Percentiles rank a stretch among this genome's conserved stretches.
Conservation (phyloP, 2,888 invertebrate species). For the Sphinx pinastri region DNA sequence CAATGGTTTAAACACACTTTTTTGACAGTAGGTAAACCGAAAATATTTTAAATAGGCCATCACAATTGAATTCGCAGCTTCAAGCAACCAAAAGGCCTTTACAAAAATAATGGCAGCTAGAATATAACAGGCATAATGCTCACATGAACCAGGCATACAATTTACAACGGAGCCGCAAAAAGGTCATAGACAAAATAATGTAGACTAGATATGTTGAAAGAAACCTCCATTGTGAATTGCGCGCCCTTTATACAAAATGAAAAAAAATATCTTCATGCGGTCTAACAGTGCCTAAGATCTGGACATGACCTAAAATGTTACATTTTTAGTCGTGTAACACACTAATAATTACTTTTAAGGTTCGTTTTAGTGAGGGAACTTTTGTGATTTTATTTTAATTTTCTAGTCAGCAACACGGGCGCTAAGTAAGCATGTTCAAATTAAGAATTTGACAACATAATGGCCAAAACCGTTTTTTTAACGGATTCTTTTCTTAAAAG, state of each 20-base stretch:
- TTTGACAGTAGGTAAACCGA: no score
- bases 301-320: conserved; percentile 30
- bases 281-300: conserved; percentile 51
- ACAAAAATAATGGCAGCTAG: conserved; percentile 1
- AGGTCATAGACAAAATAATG: neutral
- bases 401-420: conserved; percentile 30
- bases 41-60: no score
- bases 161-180: neutral
- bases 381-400: conserved; percentile 27
- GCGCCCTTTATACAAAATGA: conserved; percentile 36
- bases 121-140: conserved; percentile 18
- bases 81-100: conserved; percentile 17
- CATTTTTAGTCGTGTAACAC: conserved; percentile 31
- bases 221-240: conserved; percentile 15
- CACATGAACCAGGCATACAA: conserved; percentile 8
- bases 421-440: conserved; percentile 14
- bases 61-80: neutral
- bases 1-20: no score
- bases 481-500: conserved; percentile 5
- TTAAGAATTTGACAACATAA: neutral
- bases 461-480: neutral
- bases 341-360: conserved; percentile 7
- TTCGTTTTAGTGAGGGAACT: conserved; percentile 36
- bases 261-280: conserved; percentile 40
- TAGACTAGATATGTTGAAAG: neutral